Evolutionary conservation across 2,113 vertebrate species (phyloP), one percentile per base, ranked within the genome.

Genomic region (Lipophrys pholis): DNA sequence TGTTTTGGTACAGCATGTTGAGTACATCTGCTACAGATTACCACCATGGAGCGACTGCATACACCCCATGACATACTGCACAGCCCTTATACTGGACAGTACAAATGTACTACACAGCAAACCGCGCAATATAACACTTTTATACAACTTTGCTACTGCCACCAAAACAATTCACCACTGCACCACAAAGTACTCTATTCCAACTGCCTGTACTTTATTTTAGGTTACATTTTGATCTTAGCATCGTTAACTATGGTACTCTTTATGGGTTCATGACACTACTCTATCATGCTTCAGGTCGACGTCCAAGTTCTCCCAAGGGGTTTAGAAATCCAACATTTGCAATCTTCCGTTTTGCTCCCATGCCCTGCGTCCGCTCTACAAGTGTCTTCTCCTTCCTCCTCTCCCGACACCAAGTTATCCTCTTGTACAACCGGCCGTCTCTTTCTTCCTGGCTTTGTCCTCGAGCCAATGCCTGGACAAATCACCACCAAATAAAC

Each of bases 1-100:
- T 86, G 85, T 90, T 90, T 83, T 92, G 90, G 88, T 90, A 92
- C 52, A 87, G 88, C 90, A 91, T 92, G 87, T 80, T 50, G 88
- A 85, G 75, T 74, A 87, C 88, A 88, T 91, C 85, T 87, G 89
- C 75, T 90, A 91, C 74, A 87, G 90, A 85, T 91, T 82, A 87
- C 84, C 85, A 91, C 69, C 74, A 73, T 80, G 76, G 77, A 87
- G 73, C 73, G 84, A 82, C 82, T 74, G 85, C 84, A 84, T 87
- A 48, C 89, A 80, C 90, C 48, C 53, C 88, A 91, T 89, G 89
- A 82, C 91, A 92, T 92, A 61, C 80, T 92, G 90, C 80, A 82
- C 78, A 77, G 54, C 59, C 83, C 85, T 81, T 46, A 62, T 60
- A 81, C 43, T 48, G 60, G 69, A 86, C 65, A 78, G 70, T 46